phyloP scores from a whole-genome alignment of 1,140 invertebrate genomes.

The Gonatopus flavifemur region DNA sequence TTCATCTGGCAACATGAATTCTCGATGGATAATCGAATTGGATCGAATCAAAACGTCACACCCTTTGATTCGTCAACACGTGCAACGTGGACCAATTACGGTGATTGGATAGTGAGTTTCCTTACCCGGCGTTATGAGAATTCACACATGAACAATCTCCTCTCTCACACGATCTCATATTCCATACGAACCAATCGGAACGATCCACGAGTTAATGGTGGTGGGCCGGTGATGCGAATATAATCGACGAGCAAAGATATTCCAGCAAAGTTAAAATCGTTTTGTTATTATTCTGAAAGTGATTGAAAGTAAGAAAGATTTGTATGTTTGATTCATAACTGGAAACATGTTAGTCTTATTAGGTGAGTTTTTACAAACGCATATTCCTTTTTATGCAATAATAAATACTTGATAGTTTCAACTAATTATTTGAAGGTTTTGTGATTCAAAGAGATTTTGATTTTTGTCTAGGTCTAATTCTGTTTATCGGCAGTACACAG shows the following conservation, averaged over 20 bases:
- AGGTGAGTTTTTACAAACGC: slow-evolving; percentile 8
- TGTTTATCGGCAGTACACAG: slow-evolving; percentile 49
- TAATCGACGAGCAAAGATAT: slow-evolving; percentile 3
- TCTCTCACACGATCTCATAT: too few species aligned
- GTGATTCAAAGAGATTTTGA: slow-evolving; percentile 1
- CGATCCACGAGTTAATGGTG: slow-evolving; percentile 51
- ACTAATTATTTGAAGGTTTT: background rate
- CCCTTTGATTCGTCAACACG: too few species aligned
- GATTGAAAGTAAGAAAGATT: too few species aligned
- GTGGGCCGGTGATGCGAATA: slow-evolving; percentile 12
- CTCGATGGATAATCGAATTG: too few species aligned
- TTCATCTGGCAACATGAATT: too few species aligned
- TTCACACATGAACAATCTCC: too few species aligned
- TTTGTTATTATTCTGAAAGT: background rate
- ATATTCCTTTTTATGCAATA: background rate
- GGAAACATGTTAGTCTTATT: slow-evolving; percentile 15
- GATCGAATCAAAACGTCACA: too few species aligned
- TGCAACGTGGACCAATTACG: too few species aligned
- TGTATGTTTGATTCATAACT: too few species aligned
- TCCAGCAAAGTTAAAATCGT: background rate
- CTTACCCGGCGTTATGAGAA: too few species aligned
- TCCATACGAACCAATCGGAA: slow-evolving; percentile 48
- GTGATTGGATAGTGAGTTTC: too few species aligned
- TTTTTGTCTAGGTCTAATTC: slow-evolving; percentile 17
- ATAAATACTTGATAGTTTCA: background rate